Conservation (phyloP, 2,888 invertebrate genomes). For the Schrankia costaestrigalis region DNA sequence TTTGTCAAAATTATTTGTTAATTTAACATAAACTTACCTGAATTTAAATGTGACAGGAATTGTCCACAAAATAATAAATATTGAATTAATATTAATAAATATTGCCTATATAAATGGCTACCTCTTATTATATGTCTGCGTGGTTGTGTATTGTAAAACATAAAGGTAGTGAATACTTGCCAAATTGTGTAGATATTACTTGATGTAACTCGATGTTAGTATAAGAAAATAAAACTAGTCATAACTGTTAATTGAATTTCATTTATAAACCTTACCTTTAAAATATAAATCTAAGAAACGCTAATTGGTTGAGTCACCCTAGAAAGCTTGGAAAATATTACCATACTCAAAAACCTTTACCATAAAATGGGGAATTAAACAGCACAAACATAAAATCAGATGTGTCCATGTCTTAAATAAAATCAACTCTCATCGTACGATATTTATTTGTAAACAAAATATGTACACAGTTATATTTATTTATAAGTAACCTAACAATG, state of each 20-base stretch:
- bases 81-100: constrained; percentile 2
- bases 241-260: constrained; percentile 41
- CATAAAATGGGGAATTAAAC: not conserved
- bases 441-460: constrained; percentile 31
- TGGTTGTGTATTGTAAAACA: constrained; percentile 41
- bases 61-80: too few relatives aligned
- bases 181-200: constrained; percentile 56
- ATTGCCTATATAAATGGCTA: constrained; percentile 33
- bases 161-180: constrained; percentile 55
- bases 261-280: constrained; percentile 12
- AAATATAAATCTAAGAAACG: too few relatives aligned
- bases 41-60: not conserved
- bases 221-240: constrained; percentile 68
- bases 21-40: not conserved
- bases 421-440: constrained; percentile 14
- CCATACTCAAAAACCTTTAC: not conserved
- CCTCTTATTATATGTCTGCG: constrained; percentile 33
- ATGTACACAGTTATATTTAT: constrained; percentile 26
- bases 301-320: too few relatives aligned
- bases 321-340: too few relatives aligned
- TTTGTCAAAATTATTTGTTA: not conserved
- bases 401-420: constrained; percentile 5
- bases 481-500: constrained; percentile 19
- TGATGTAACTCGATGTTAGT: constrained; percentile 66
- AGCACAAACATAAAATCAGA: not conserved